Evolutionary conservation across 92 coral and sea anemone species (phyloP).

Genomic region (Zoanthus sansibaricus): DNA sequence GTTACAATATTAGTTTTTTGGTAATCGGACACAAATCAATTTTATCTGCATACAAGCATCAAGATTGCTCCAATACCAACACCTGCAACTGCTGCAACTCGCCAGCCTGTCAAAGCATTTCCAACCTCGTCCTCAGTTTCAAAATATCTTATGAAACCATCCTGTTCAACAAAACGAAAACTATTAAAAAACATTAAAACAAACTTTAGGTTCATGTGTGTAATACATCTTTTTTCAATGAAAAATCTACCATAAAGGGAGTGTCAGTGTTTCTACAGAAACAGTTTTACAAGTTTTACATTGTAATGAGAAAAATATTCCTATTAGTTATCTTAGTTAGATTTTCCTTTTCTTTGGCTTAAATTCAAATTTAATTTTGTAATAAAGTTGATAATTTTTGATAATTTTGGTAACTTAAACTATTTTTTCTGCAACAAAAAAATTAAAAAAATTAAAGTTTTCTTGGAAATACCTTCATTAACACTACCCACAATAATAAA

Average conservation of each 20-base stretch:
- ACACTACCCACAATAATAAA: too few species aligned
- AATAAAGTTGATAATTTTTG: not conserved
- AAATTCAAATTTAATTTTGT: too few species aligned
- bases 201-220: not conserved
- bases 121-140: conserved; percentile 58
- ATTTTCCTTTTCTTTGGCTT: too few species aligned
- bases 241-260: too few species aligned
- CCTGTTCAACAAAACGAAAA: conserved; percentile 58
- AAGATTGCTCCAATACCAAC: conserved; percentile 93
- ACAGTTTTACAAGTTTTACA: too few species aligned
- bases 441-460: too few species aligned
- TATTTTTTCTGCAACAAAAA: too few species aligned
- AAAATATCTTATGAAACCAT: conserved; percentile 88
- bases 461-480: too few species aligned
- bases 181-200: not conserved
- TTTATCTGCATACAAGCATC: conserved; percentile 83
- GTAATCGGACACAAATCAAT: not conserved
- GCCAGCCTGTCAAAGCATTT: conserved; percentile 72
- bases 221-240: too few species aligned
- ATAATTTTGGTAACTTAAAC: not conserved
- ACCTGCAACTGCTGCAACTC: conserved; percentile 89
- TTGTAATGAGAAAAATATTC: too few species aligned
- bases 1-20: not conserved
- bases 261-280: too few species aligned
- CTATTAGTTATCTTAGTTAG: too few species aligned